phyloP scores from a whole-genome alignment of 1,140 invertebrate species.

The Andricus grossulariae region DNA sequence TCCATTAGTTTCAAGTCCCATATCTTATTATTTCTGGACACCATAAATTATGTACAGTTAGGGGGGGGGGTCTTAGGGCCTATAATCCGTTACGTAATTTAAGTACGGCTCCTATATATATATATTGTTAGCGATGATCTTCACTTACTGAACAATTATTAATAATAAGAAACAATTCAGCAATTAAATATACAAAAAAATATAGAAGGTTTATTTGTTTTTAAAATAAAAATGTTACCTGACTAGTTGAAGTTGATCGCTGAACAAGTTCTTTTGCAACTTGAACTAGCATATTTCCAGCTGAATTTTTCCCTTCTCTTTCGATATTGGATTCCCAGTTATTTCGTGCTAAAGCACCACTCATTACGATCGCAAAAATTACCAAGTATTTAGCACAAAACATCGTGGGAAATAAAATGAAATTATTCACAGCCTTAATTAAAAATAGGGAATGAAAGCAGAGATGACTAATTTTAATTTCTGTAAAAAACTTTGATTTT shows the following conservation, averaged over 20 bases:
- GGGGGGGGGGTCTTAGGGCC: too few species aligned
- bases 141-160: not conserved
- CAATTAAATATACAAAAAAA: not conserved
- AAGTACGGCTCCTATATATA: not conserved
- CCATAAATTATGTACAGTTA: too few species aligned
- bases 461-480: too few species aligned
- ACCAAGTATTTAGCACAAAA: conserved; percentile 43
- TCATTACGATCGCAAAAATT: conserved; percentile 47
- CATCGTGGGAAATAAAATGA: conserved; percentile 29
- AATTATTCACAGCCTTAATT: too few species aligned
- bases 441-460: too few species aligned
- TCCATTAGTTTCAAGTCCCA: too few species aligned
- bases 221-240: conserved; percentile 36
- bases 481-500: not conserved
- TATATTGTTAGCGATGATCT: conserved; percentile 8
- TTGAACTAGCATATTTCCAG: conserved; percentile 75
- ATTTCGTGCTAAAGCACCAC: conserved; percentile 48
- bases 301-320: conserved; percentile 42
- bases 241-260: conserved; percentile 80
- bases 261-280: conserved; percentile 82
- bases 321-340: conserved; percentile 38
- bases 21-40: too few species aligned
- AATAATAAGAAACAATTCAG: not conserved
- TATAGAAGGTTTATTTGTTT: not conserved
- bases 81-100: too few species aligned